phyloP scores from a whole-genome alignment of 2,888 invertebrate genomes.

The Folsomia candida region DNA sequence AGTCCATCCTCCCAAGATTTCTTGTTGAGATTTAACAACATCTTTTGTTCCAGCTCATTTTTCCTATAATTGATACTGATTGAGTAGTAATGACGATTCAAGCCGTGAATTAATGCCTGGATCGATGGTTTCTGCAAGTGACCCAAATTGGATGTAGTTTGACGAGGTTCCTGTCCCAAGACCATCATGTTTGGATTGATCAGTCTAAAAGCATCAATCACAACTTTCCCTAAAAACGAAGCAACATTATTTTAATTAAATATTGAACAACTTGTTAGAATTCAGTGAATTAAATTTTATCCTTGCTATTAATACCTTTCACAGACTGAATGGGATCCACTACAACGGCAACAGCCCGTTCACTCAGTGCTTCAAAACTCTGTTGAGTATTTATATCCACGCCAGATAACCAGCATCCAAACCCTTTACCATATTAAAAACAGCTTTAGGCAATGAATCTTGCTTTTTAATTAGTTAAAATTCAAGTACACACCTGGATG shows the following conservation, averaged over 20 bases:
- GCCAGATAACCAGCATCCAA: conserved; percentile 98
- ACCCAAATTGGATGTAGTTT: conserved; percentile 97
- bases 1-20: conserved; percentile 98
- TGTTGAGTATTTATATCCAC: conserved; percentile 99
- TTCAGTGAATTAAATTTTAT: neutral
- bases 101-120: conserved; percentile 93
- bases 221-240: conserved; percentile 70
- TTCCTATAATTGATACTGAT: conserved; percentile 99
- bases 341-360: conserved; percentile 97
- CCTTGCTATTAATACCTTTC: conserved; percentile 66
- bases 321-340: conserved; percentile 99
- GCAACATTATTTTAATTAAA: no score
- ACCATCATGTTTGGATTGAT: conserved; percentile 99
- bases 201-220: conserved; percentile 98
- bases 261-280: conserved; percentile 6
- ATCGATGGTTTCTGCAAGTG: conserved; percentile 98
- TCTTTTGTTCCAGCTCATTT: conserved; percentile 98
- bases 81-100: conserved; percentile 98
- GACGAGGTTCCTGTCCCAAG: conserved; percentile 94
- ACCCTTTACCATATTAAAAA: conserved; percentile 56
- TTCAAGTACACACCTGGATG: conserved; percentile 95
- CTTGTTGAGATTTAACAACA: conserved; percentile 97
- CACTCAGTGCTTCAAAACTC: conserved; percentile 96
- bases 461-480: no score
- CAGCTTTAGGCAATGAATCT: no score